Percentiles rank a stretch among this genome's conserved stretches.
Conservation (phyloP, 1,140 invertebrate species). For the Drosophila cardini region DNA sequence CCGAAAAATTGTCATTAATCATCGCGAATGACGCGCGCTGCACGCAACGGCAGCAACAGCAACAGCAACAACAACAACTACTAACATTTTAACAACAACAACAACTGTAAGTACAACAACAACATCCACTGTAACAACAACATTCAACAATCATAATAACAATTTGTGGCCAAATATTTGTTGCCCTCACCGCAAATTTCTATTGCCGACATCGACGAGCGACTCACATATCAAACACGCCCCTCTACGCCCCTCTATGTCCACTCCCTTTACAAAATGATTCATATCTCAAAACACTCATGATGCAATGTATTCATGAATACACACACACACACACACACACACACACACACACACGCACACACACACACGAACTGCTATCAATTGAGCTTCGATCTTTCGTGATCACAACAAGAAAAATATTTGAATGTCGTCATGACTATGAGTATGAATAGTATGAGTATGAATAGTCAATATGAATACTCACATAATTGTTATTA, state of each 20-base stretch:
- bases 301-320: slow-evolving; percentile 45
- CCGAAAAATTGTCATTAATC: slow-evolving; percentile 81
- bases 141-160: slow-evolving; percentile 67
- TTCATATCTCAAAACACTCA: slow-evolving; percentile 31
- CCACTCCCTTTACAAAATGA: slow-evolving; percentile 12
- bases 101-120: neutral
- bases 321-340: slow-evolving; percentile 2
- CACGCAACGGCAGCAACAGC: slow-evolving; percentile 52
- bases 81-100: slow-evolving; percentile 10
- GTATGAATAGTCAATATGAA: slow-evolving; percentile 3
- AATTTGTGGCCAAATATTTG: slow-evolving; percentile 80
- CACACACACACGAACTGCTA: slow-evolving; percentile 1
- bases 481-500: neutral
- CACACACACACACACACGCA: neutral
- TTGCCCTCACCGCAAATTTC: slow-evolving; percentile 50
- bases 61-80: slow-evolving; percentile 16
- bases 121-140: slow-evolving; percentile 1
- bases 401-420: slow-evolving; percentile 27
- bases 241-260: neutral
- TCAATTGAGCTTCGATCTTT: neutral
- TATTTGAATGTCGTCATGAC: slow-evolving; percentile 28
- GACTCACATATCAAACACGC: neutral
- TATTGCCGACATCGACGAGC: slow-evolving; percentile 16
- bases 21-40: slow-evolving; percentile 56
- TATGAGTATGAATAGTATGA: slow-evolving; percentile 21